Evolutionary conservation across 2,797 vertebrate species (phyloP), one percentile per base, ranked within the genome.

Genomic region (Denticeps clupeoides): DNA sequence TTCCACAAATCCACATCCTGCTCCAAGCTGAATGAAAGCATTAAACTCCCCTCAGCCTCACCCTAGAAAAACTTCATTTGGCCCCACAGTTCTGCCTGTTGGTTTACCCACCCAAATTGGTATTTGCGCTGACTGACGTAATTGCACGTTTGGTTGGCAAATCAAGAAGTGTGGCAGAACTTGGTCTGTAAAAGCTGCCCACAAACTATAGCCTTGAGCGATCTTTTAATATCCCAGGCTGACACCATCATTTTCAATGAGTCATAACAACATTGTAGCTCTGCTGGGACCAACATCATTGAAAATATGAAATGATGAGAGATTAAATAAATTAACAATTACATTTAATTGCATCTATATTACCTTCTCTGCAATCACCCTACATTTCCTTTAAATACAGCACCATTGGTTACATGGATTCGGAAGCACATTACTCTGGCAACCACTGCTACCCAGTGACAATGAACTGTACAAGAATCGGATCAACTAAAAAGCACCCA

Each of bases 31-130:
- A 43, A 56, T 51, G 59, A 53, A 53, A 59, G 47, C 33, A 53
- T 48, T 47, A 49, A 55, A 65, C 15, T 53, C 44, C 57, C n/a
- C 47, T 28, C 37, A 53, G 37, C 61, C 40, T 38, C 40, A 59
- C 62, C 62, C 63, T 59, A 19, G 28, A 45, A 59, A 59, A 56
- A 69, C 63, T 49, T 47, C 47, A 61, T 65, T 71, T 69, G 63
- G 57, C 56, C 64, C 65, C 60, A 67, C 77, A 70, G 68, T 72
- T 68, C 67, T 59, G 45, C 63, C 67, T 64, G 73, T 78, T 81
- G 76, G 81, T 82, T 75, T 77, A 80, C 79, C 78, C 74, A 68
- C 68, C 81, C 75, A 84, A 82, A 85, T 80, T 82, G 70, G 76
- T 82, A 85, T 85, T 83, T 85, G 74, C 71, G 78, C 59, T 60